phyloP scores from a whole-genome alignment of 2,113 vertebrate species.

The Pongo abelii region DNA sequence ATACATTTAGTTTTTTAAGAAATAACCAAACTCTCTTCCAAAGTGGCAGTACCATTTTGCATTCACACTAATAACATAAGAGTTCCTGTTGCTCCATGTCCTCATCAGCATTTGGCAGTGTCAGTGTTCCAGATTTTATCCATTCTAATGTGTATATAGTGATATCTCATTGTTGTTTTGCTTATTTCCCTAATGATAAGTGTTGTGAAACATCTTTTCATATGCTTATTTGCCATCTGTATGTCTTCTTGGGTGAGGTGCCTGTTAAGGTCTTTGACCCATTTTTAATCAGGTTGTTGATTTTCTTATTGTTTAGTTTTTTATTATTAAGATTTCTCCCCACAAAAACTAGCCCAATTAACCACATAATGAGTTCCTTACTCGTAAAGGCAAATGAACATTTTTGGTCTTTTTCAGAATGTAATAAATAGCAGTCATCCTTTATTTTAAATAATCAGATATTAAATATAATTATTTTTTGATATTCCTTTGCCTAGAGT shows the following conservation, averaged over 20 bases:
- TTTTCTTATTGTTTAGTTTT: background rate
- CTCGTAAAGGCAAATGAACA: background rate
- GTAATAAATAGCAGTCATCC: background rate
- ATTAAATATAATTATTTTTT: constrained; percentile 46
- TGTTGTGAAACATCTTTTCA: background rate
- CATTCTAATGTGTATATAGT: background rate
- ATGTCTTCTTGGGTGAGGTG: background rate
- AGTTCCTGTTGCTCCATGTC: background rate
- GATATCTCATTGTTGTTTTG: too few relatives aligned
- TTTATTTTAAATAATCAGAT: constrained; percentile 26
- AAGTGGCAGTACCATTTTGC: background rate
- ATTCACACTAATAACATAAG: background rate
- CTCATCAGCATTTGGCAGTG: background rate
- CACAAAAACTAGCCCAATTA: background rate
- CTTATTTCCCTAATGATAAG: background rate
- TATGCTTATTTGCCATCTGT: background rate
- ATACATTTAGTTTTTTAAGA: background rate
- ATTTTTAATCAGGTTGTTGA: background rate
- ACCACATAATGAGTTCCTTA: background rate
- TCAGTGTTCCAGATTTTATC: background rate
- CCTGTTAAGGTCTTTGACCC: background rate
- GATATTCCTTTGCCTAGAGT: constrained; percentile 3
- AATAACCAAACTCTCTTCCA: background rate
- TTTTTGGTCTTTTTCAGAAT: background rate
- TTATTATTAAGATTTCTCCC: background rate